Evolutionary conservation across 2,888 invertebrate genomes (phyloP), one percentile per base, ranked within the genome.

Genomic region (Koerneria pararmatus): DNA sequence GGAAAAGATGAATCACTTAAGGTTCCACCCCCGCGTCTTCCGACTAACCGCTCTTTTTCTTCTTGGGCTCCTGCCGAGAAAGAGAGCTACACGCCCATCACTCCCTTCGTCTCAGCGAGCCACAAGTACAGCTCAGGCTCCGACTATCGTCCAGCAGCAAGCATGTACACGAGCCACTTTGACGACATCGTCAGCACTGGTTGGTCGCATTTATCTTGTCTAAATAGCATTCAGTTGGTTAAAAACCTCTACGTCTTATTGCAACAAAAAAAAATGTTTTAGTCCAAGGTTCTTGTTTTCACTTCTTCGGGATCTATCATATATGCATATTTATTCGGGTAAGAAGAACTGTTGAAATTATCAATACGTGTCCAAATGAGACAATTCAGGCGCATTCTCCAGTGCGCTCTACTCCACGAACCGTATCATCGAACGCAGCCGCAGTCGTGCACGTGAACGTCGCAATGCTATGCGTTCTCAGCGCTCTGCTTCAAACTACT

Each of bases 371-470:
- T n/a, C n/a, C n/a, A n/a, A n/a, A n/a, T n/a, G n/a, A n/a, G n/a
- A n/a, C 11, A 41, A 15, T 69, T 61, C 32, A 75, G 75, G 80
- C 27, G 76, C 82, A 31, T 82, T 82, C 74, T 80, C 80, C 35
- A 74, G 74, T 41, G 79, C 77, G 58, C 76, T 82, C 34, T 82
- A 82, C 64, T 73, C 82, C 5, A 79, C 82, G 15, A 75, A 73
- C 53, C 74, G 82, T 5, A 70, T 82, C 67, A 72, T 82, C 46
- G 82, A 82, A 68, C 78, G 82, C 58, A 78, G 78, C 11, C 78
- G 82, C 65, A 77, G 78, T 53, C 78, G 82, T 37, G 79, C 82
- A 60, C 80, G 82, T 68, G 80, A 82, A 76, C 80, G 82, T 59
- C 73, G 74, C 31, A 75, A 75, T 57, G 82, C 82, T 27, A 71